Evolutionary conservation across 2,797 vertebrate genomes (phyloP).

Genomic region (Naso thynnoides): DNA sequence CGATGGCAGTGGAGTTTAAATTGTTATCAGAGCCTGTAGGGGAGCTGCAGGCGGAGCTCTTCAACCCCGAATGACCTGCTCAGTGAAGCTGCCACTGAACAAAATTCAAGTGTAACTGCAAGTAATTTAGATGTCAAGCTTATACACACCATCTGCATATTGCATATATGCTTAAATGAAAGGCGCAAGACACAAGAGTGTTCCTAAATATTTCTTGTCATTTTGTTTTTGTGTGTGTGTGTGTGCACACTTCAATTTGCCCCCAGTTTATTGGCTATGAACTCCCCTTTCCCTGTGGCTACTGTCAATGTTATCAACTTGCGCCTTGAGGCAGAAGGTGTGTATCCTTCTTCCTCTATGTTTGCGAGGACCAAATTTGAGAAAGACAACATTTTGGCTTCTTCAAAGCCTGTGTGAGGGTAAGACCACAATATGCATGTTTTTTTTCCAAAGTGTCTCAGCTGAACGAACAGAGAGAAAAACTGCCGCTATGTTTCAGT

Average conservation of each 20-base stretch:
- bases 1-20: conserved; percentile 5
- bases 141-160: not conserved
- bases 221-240: not conserved
- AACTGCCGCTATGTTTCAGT: too few relatives aligned
- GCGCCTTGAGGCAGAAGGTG: conserved; percentile 33
- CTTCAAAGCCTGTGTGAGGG: not conserved
- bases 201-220: too few relatives aligned
- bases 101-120: not conserved
- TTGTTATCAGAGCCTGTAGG: conserved; percentile 33
- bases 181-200: too few relatives aligned
- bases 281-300: conserved; percentile 33
- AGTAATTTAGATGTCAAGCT: not conserved
- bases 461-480: too few relatives aligned
- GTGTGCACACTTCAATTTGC: not conserved
- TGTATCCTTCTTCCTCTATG: not conserved
- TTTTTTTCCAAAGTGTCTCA: too few relatives aligned
- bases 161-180: not conserved
- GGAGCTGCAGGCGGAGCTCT: conserved; percentile 31
- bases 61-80: conserved; percentile 7
- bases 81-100: conserved; percentile 1
- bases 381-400: not conserved
- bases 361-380: conserved; percentile 20
- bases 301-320: conserved; percentile 42
- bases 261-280: conserved; percentile 13
- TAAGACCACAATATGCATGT: too few relatives aligned